phyloP scores from a whole-genome alignment of 2,888 invertebrate species.

The Tachina grossa region DNA sequence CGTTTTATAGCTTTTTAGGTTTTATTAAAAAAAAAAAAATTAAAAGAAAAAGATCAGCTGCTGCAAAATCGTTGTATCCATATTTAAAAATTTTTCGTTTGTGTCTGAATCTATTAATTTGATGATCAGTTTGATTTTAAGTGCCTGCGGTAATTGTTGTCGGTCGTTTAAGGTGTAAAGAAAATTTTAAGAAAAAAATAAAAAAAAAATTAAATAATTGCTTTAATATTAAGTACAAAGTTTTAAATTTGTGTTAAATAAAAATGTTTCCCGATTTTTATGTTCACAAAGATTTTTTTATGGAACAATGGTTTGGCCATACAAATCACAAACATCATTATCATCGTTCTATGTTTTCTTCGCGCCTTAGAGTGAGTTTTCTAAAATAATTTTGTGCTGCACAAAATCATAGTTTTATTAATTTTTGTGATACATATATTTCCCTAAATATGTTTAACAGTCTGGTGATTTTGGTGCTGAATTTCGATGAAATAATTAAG shows the following conservation, averaged over 20 bases:
- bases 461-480: slow-evolving; percentile 43
- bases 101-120: slow-evolving; percentile 61
- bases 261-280: slow-evolving; percentile 71
- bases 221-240: neutral
- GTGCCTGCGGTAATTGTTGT: slow-evolving; percentile 61
- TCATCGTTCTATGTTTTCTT: slow-evolving; percentile 67
- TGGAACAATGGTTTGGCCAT: slow-evolving; percentile 65
- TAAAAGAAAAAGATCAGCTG: slow-evolving; percentile 47
- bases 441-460: slow-evolving; percentile 30
- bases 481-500: neutral
- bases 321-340: slow-evolving; percentile 66
- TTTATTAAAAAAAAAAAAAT: slow-evolving; percentile 10
- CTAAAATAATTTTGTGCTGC: neutral
- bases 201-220: neutral
- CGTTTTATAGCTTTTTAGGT: slow-evolving; percentile 20
- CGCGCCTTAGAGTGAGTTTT: slow-evolving; percentile 44
- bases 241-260: neutral
- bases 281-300: slow-evolving; percentile 67
- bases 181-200: neutral
- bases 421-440: neutral
- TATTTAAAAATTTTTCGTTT: slow-evolving; percentile 36
- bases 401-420: neutral
- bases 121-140: slow-evolving; percentile 65
- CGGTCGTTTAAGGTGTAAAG: slow-evolving; percentile 22
- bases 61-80: slow-evolving; percentile 36